Evolutionary conservation across 2,888 invertebrate genomes (phyloP).

Genomic region (Allacma fusca): DNA sequence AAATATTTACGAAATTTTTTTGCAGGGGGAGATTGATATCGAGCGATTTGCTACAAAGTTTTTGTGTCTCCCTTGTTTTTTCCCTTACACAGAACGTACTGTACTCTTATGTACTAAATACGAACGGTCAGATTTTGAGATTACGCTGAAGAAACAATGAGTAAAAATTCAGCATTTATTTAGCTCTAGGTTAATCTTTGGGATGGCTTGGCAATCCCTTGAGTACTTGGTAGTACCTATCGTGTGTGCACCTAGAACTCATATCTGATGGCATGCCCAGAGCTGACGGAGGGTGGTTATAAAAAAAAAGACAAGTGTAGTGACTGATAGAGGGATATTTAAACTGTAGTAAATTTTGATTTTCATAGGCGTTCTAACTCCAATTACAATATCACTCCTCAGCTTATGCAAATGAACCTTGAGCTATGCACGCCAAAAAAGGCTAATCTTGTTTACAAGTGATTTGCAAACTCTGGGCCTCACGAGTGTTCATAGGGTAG

Average conservation of each 20-base stretch:
- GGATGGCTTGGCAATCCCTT: not conserved
- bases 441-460: not conserved
- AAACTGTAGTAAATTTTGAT: conserved; percentile 6
- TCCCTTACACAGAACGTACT: too few species aligned
- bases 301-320: not conserved
- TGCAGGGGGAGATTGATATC: too few species aligned
- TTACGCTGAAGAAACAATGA: not conserved
- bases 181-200: conserved; percentile 21
- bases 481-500: too few species aligned
- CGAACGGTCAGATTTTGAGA: too few species aligned
- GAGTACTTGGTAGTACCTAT: not conserved
- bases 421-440: not conserved
- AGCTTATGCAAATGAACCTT: conserved; percentile 31
- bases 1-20: too few species aligned
- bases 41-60: too few species aligned
- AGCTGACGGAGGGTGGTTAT: not conserved
- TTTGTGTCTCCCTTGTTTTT: too few species aligned
- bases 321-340: not conserved
- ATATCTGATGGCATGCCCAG: not conserved
- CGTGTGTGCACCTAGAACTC: conserved; percentile 7
- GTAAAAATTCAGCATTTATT: not conserved
- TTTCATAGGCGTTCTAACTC: conserved; percentile 12
- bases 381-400: not conserved
- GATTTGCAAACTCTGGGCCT: too few species aligned
- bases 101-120: too few species aligned